phyloP scores from a whole-genome alignment of 2,888 invertebrate species.

The Microctonus brassicae region DNA sequence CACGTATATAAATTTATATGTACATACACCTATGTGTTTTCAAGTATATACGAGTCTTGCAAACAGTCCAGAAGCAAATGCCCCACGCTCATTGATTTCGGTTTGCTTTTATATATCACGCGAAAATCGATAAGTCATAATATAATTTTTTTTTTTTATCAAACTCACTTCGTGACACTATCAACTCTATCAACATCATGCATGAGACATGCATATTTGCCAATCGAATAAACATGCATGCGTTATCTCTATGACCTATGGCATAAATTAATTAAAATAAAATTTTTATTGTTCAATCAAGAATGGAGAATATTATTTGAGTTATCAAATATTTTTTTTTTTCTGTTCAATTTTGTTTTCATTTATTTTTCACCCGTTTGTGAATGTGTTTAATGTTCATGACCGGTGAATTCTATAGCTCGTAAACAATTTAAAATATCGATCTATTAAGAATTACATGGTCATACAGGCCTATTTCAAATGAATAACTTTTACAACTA shows the following conservation, averaged over 20 bases:
- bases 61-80: background rate
- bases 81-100: background rate
- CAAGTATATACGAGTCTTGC: background rate
- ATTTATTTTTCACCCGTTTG: too few species aligned
- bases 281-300: slow-evolving; percentile 1
- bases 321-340: background rate
- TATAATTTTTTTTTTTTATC: slow-evolving; percentile 1
- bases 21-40: background rate
- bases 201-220: slow-evolving; percentile 1
- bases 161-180: background rate
- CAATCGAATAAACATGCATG: background rate
- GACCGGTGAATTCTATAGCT: slow-evolving; percentile 5
- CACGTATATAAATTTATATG: background rate
- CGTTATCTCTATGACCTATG: background rate
- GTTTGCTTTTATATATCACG: background rate
- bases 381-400: slow-evolving; percentile 2
- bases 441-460: slow-evolving; percentile 10
- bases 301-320: background rate
- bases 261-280: slow-evolving; percentile 1
- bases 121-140: background rate
- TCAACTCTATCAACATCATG: background rate
- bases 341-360: background rate
- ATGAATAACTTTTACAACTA: background rate
- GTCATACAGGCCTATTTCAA: background rate
- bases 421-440: slow-evolving; percentile 2